Percentiles rank a stretch among this genome's conserved stretches.
Conservation (phyloP, 2,888 invertebrate species). For the Dolichopus griseipennis region DNA sequence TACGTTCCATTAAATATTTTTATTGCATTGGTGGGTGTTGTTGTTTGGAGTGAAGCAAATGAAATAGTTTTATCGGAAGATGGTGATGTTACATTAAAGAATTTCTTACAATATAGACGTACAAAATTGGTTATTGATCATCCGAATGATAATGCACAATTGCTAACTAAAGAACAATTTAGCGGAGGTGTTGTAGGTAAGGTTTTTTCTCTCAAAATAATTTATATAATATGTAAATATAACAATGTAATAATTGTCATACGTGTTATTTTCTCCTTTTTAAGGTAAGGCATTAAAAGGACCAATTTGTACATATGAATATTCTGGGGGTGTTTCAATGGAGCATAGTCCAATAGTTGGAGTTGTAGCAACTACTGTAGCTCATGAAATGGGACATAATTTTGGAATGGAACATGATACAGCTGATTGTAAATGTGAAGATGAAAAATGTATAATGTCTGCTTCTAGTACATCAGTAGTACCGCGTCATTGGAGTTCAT, state of each 20-base stretch:
- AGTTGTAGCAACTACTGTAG: constrained; percentile 90
- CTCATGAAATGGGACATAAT: constrained; percentile 98
- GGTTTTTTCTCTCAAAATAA: constrained; percentile 17
- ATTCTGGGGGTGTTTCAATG: constrained; percentile 92
- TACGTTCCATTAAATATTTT: constrained; percentile 93
- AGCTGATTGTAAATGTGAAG: constrained; percentile 74
- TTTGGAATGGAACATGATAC: constrained; percentile 98
- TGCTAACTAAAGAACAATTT: constrained; percentile 73
- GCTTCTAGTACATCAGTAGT: constrained; percentile 78
- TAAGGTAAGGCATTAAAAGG: constrained; percentile 84
- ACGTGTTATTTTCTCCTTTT: background rate
- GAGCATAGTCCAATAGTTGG: constrained; percentile 82
- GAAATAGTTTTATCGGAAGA: constrained; percentile 72
- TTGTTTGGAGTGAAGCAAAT: constrained; percentile 87
- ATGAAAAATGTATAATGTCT: constrained; percentile 93
- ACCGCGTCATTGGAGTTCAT: constrained; percentile 91
- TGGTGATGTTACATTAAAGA: constrained; percentile 80
- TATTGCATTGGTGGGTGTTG: constrained; percentile 92
- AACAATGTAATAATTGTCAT: background rate
- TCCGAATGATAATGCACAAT: constrained; percentile 95
- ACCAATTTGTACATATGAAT: constrained; percentile 93
- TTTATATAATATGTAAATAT: background rate
- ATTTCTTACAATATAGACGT: constrained; percentile 82
- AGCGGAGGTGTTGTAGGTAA: constrained; percentile 80
- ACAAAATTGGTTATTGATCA: constrained; percentile 67